Percentiles rank a stretch among this genome's conserved stretches.
These are phyloP conservation scores for Lucinisca nassula DNA, from an alignment of 2,888 invertebrate species.

Conservation along the genomic window DNA sequence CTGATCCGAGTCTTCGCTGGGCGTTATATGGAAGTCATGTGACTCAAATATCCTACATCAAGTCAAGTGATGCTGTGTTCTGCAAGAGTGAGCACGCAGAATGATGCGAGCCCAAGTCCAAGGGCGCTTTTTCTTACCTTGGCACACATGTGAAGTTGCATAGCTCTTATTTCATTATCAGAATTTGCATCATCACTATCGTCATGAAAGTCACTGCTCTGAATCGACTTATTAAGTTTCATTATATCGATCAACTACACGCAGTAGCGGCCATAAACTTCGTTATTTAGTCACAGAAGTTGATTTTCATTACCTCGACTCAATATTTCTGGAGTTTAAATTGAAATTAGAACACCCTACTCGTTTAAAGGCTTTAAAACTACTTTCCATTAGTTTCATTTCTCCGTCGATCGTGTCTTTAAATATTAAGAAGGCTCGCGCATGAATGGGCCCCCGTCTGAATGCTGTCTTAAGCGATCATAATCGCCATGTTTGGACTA, in stretches of 20 bases:
- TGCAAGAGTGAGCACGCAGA: no score
- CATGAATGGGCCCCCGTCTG: slow-evolving; percentile 15
- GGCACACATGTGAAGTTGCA: background rate
- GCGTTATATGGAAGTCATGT: no score
- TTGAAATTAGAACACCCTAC: background rate
- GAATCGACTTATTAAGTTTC: slow-evolving; percentile 7
- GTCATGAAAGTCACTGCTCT: background rate
- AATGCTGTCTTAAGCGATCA: slow-evolving; percentile 22
- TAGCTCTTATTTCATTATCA: background rate
- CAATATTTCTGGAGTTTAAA: background rate
- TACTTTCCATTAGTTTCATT: background rate
- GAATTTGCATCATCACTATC: background rate
- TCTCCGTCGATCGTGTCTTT: background rate
- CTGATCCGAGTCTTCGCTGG: no score
- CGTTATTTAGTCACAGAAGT: background rate
- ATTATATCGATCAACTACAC: slow-evolving; percentile 4
- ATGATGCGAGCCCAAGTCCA: no score
- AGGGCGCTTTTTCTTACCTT: background rate
- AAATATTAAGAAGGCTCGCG: slow-evolving; percentile 4
- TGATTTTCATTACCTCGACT: background rate
- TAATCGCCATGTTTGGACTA: slow-evolving; percentile 55
- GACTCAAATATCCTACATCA: no score
- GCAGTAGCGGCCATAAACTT: background rate
- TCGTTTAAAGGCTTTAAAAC: background rate
- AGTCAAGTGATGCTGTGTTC: no score